Conservation (phyloP, 2,113 vertebrate genomes). For the Psilopogon haemacephalus region DNA sequence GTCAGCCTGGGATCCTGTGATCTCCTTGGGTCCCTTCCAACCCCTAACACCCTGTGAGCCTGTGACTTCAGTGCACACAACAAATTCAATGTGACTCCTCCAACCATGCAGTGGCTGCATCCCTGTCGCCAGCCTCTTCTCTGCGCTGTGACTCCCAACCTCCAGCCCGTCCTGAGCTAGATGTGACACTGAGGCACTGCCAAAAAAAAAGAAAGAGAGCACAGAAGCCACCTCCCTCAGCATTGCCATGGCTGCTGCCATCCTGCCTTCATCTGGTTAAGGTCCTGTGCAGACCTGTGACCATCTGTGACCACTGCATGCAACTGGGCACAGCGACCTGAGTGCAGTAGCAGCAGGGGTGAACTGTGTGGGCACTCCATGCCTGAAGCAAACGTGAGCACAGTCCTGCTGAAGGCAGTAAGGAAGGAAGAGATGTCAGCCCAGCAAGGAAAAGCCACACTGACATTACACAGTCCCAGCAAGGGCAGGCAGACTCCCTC, state of each 20-base stretch:
- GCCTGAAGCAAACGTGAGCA: conserved; percentile 14
- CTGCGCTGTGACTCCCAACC: background rate
- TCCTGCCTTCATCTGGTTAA: background rate
- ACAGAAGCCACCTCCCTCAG: background rate
- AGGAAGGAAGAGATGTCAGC: background rate
- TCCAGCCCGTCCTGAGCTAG: background rate
- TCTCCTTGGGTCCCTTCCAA: too few relatives aligned
- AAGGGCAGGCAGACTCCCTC: background rate
- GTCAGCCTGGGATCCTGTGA: too few relatives aligned
- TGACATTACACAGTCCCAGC: background rate
- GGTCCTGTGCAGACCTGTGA: background rate
- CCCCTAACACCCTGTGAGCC: too few relatives aligned
- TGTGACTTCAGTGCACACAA: background rate
- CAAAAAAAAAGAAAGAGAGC: background rate
- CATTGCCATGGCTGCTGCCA: background rate
- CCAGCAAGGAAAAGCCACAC: background rate
- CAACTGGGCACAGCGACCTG: background rate
- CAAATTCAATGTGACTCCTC: background rate
- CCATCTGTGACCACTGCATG: background rate
- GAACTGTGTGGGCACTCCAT: background rate
- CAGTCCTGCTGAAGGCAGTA: conserved; percentile 3
- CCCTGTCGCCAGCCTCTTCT: background rate
- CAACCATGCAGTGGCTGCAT: background rate
- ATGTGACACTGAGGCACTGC: background rate
- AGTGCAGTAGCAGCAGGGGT: background rate